Evolutionary conservation across 1,140 invertebrate species (phyloP).

Genomic region (Hyphantria cunea): DNA sequence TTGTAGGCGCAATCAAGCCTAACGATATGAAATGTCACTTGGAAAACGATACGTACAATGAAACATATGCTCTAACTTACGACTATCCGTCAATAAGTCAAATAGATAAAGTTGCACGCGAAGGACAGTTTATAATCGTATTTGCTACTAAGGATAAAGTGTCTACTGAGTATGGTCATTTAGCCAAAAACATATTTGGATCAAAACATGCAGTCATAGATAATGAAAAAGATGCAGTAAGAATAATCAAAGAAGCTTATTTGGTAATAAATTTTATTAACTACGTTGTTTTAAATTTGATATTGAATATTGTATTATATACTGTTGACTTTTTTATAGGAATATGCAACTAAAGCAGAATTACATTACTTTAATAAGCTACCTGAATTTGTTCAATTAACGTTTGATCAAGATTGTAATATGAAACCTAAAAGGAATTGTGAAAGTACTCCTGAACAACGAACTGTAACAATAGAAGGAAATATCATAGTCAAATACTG

Average conservation of each 20-base stretch:
- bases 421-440: slow-evolving; percentile 39
- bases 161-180: slow-evolving; percentile 85
- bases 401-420: slow-evolving; percentile 45
- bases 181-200: slow-evolving; percentile 85
- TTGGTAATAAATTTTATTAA: slow-evolving; percentile 73
- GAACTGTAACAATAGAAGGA: slow-evolving; percentile 37
- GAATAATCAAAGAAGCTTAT: slow-evolving; percentile 88
- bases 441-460: slow-evolving; percentile 35
- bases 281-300: no score
- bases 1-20: slow-evolving; percentile 91
- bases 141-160: slow-evolving; percentile 91
- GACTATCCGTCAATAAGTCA: slow-evolving; percentile 88
- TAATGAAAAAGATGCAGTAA: slow-evolving; percentile 37
- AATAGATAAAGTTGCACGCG: slow-evolving; percentile 83
- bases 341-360: slow-evolving; percentile 20
- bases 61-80: slow-evolving; percentile 71
- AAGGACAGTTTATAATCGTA: slow-evolving; percentile 80
- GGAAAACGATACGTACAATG: slow-evolving; percentile 84
- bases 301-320: no score
- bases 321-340: neutral
- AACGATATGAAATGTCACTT: slow-evolving; percentile 94
- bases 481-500: slow-evolving; percentile 47
- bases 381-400: slow-evolving; percentile 39
- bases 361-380: slow-evolving; percentile 26
- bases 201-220: slow-evolving; percentile 68